These are phyloP conservation scores for Keiferia lycopersicella DNA, from an alignment of 2,888 invertebrate genomes.

Conservation along the genomic window DNA sequence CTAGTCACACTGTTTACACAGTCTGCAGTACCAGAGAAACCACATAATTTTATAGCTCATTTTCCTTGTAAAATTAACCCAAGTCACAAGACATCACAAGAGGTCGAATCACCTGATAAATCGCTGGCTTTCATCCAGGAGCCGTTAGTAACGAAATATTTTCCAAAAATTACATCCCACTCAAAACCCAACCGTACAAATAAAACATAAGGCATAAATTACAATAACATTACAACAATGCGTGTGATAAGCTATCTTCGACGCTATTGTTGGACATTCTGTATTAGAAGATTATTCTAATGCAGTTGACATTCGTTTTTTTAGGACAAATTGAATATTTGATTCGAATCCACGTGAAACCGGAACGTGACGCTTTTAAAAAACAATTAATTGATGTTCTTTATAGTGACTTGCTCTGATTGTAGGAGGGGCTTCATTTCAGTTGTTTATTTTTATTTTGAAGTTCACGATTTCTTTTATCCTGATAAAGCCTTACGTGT, in stretches of 20 bases:
- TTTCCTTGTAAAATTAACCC: slow-evolving; percentile 27
- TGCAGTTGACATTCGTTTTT: not conserved
- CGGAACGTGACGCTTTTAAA: not conserved
- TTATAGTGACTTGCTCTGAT: not conserved
- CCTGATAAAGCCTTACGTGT: no score
- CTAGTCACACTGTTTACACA: no score
- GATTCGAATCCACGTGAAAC: not conserved
- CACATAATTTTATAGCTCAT: not conserved
- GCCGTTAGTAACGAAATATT: slow-evolving; percentile 6
- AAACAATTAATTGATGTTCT: not conserved
- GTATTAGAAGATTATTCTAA: slow-evolving; percentile 12
- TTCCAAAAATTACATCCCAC: slow-evolving; percentile 3
- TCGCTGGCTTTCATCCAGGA: slow-evolving; percentile 59
- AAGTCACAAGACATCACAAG: slow-evolving; percentile 52
- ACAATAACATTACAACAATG: slow-evolving; percentile 1
- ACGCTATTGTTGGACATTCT: slow-evolving; percentile 16
- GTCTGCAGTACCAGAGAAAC: no score
- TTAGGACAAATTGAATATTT: not conserved
- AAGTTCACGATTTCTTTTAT: no score
- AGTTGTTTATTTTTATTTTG: no score
- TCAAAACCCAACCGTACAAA: not conserved
- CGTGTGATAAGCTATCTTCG: slow-evolving; percentile 15
- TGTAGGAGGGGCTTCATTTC: no score
- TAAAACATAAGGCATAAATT: slow-evolving; percentile 10
- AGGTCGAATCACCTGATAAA: slow-evolving; percentile 54